A percentile compares a stretch with the other conserved stretches of the same genome.
Conservation (phyloP, 92 coral and sea anemone genomes). For the Nematostella vectensis region DNA sequence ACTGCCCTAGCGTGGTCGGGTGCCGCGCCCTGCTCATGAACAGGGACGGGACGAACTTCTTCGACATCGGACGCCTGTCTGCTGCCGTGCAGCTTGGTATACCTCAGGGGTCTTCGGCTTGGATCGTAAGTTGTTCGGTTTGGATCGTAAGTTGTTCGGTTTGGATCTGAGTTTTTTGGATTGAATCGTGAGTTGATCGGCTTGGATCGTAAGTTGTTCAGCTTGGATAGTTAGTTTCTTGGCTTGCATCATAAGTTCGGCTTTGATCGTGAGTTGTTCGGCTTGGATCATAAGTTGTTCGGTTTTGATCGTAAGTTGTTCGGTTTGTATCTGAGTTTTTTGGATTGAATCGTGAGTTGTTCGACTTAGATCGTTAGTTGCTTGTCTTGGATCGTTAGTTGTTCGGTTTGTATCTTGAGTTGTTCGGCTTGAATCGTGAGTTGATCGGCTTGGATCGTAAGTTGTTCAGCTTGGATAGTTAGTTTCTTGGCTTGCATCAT, state of each 20-base stretch:
- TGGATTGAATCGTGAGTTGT: too few relatives aligned
- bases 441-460: constrained; percentile 83
- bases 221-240: too few relatives aligned
- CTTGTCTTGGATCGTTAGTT: too few relatives aligned
- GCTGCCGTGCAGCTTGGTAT: constrained; percentile 49
- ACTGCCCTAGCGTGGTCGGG: constrained; percentile 90
- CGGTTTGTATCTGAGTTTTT: too few relatives aligned
- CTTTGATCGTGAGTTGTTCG: too few relatives aligned
- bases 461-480: constrained; percentile 83
- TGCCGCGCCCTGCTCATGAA: constrained; percentile 67
- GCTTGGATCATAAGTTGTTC: too few relatives aligned
- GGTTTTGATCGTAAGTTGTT: too few relatives aligned
- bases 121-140: constrained; percentile 83
- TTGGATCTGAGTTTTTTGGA: constrained; percentile 79
- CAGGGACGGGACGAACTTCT: constrained; percentile 35
- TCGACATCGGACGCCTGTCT: constrained; percentile 55
- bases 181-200: constrained; percentile 83
- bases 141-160: constrained; percentile 88
- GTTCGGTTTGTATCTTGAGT: too few relatives aligned
- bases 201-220: too few relatives aligned
- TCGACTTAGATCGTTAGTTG: too few relatives aligned
- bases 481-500: constrained; percentile 56
- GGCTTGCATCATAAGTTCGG: too few relatives aligned
- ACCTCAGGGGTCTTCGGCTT: constrained; percentile 61
- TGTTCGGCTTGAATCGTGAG: too few relatives aligned